Evolutionary conservation across 2,113 vertebrate genomes (phyloP).

Genomic region (Cyphomyrus plagiostoma): DNA sequence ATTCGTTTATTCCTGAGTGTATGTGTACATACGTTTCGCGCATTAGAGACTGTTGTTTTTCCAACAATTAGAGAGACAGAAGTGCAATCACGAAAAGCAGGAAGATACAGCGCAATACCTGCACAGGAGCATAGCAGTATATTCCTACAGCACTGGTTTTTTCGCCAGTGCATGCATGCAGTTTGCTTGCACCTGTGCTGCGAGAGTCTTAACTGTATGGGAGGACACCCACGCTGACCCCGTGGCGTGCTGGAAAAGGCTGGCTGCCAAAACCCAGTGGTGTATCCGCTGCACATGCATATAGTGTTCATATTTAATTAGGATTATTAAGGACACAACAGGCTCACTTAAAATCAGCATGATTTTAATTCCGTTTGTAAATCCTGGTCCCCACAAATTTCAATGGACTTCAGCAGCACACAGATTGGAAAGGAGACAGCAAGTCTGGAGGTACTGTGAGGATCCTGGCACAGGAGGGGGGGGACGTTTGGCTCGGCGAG

Average conservation of each 20-base stretch:
- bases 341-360: constrained; percentile 17
- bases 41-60: neutral
- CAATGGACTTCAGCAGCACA: constrained; percentile 55
- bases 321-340: constrained; percentile 22
- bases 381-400: neutral
- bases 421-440: constrained; percentile 88
- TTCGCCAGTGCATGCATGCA: neutral
- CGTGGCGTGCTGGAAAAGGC: neutral
- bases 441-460: constrained; percentile 86
- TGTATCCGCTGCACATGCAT: neutral
- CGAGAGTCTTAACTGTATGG: neutral
- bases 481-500: constrained; percentile 74
- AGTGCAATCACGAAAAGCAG: neutral
- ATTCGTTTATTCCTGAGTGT: neutral
- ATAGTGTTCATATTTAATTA: constrained; percentile 16
- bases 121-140: neutral
- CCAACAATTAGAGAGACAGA: neutral
- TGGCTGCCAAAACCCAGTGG: neutral
- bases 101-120: neutral
- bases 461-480: constrained; percentile 67
- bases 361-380: constrained; percentile 18
- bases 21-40: neutral
- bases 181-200: neutral
- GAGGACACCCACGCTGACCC: neutral
- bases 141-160: neutral